These are phyloP conservation scores for Cettia cetti DNA, from an alignment of 2,113 vertebrate genomes.

Conservation along the genomic window DNA sequence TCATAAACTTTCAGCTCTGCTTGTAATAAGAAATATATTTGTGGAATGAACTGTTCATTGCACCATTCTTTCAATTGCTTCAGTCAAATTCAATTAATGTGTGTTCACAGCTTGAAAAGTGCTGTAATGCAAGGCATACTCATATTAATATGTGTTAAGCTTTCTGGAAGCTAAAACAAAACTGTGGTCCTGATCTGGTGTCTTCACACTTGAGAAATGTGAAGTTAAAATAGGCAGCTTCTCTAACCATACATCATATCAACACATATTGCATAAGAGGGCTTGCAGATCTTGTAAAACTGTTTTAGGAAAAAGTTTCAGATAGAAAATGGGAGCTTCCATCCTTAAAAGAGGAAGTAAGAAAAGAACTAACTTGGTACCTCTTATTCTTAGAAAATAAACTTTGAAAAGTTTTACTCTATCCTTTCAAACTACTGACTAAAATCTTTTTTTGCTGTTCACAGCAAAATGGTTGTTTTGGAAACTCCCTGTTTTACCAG, in stretches of 20 bases:
- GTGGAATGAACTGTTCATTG: background rate
- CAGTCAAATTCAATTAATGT: slow-evolving; percentile 41
- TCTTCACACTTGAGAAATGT: background rate
- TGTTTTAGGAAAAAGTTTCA: background rate
- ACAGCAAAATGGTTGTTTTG: background rate
- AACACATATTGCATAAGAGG: background rate
- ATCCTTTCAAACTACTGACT: background rate
- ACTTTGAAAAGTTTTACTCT: background rate
- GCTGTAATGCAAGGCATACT: background rate
- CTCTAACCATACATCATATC: background rate
- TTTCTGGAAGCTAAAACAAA: slow-evolving; percentile 1
- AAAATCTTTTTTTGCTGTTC: background rate
- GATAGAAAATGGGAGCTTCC: background rate
- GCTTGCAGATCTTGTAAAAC: background rate
- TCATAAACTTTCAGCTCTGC: background rate
- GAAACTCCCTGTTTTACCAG: background rate
- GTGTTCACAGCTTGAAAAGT: background rate
- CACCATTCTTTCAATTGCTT: background rate
- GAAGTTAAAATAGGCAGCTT: background rate
- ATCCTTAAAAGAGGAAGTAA: background rate
- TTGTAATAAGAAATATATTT: background rate
- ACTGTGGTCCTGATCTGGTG: background rate
- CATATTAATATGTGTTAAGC: slow-evolving; percentile 5
- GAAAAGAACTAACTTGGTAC: background rate
- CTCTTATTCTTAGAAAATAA: background rate